These are phyloP conservation scores for Disparrhopalites patrizii DNA, from an alignment of 2,888 invertebrate genomes.

Conservation along the genomic window DNA sequence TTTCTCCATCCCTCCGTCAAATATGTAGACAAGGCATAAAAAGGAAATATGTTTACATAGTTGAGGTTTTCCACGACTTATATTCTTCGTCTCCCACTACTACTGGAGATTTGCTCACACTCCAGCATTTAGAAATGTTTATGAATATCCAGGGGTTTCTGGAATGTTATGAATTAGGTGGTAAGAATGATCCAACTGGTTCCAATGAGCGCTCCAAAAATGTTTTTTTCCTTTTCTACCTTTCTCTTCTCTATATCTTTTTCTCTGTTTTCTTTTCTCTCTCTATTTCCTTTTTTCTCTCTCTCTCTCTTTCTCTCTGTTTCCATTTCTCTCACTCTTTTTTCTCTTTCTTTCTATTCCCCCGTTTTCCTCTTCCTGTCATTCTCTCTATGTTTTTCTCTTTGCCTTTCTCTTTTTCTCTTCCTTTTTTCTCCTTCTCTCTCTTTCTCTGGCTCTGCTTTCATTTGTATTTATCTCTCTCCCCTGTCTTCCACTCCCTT, in stretches of 20 bases:
- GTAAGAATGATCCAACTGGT: slow-evolving; percentile 23
- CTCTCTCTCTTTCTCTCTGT: too few species aligned
- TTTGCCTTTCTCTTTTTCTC: neutral
- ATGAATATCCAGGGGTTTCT: slow-evolving; percentile 30
- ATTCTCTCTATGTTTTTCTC: too few species aligned
- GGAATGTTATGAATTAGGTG: slow-evolving; percentile 25
- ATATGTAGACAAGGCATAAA: too few species aligned
- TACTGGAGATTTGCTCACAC: slow-evolving; percentile 28
- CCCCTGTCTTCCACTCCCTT: too few species aligned
- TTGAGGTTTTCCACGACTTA: neutral
- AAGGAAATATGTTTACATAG: slow-evolving; percentile 2
- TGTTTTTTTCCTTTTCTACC: too few species aligned
- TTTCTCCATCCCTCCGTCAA: too few species aligned
- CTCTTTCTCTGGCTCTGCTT: too few species aligned
- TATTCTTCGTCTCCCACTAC: slow-evolving; percentile 5
- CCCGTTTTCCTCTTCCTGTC: too few species aligned
- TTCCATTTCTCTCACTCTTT: too few species aligned
- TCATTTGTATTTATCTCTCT: too few species aligned
- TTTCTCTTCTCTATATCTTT: too few species aligned
- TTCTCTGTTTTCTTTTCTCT: neutral
- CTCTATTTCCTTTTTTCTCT: neutral
- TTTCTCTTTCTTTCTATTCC: too few species aligned
- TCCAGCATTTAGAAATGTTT: slow-evolving; percentile 27
- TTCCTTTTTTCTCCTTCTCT: neutral
- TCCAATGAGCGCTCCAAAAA: slow-evolving; percentile 18